Percentiles rank a stretch among this genome's conserved stretches.
phyloP scores from a whole-genome alignment of 2,113 vertebrate genomes.

The Arenaria interpres region DNA sequence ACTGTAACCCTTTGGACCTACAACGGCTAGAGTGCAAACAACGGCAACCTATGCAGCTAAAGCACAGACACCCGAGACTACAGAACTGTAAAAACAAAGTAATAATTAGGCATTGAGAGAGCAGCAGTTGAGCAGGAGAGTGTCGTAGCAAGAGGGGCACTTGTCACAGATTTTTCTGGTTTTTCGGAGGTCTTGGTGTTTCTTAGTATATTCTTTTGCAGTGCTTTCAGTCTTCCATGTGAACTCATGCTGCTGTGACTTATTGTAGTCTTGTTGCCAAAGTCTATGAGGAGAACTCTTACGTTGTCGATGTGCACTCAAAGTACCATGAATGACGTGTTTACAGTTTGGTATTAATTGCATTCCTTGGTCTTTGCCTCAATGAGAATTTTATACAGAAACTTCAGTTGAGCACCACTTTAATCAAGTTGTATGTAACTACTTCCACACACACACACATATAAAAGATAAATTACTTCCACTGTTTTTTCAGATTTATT shows the following conservation, averaged over 20 bases:
- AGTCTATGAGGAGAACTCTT: constrained; percentile 68
- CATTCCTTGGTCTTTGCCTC: constrained; percentile 79
- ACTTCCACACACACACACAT: constrained; percentile 26
- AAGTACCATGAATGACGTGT: constrained; percentile 63
- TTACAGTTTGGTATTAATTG: constrained; percentile 78
- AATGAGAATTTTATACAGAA: constrained; percentile 69
- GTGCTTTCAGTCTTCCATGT: constrained; percentile 78
- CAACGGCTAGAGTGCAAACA: constrained; percentile 69
- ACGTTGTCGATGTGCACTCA: constrained; percentile 66
- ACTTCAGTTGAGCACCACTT: constrained; percentile 53
- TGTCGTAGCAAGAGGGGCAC: constrained; percentile 19
- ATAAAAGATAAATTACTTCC: constrained; percentile 39
- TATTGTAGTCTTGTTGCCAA: constrained; percentile 77
- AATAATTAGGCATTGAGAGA: constrained; percentile 42
- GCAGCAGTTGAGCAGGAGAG: constrained; percentile 53
- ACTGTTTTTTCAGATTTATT: constrained; percentile 60
- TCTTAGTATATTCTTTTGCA: constrained; percentile 71
- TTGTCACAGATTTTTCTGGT: constrained; percentile 49
- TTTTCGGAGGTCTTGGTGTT: constrained; percentile 73
- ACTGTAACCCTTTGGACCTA: constrained; percentile 94
- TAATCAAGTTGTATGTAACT: constrained; percentile 39
- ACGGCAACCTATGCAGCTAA: constrained; percentile 46
- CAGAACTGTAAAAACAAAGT: constrained; percentile 43
- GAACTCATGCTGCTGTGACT: constrained; percentile 78
- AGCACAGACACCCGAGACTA: constrained; percentile 69